These are phyloP conservation scores for Euglossa dilemma DNA, from an alignment of 1,140 invertebrate genomes.

Conservation along the genomic window DNA sequence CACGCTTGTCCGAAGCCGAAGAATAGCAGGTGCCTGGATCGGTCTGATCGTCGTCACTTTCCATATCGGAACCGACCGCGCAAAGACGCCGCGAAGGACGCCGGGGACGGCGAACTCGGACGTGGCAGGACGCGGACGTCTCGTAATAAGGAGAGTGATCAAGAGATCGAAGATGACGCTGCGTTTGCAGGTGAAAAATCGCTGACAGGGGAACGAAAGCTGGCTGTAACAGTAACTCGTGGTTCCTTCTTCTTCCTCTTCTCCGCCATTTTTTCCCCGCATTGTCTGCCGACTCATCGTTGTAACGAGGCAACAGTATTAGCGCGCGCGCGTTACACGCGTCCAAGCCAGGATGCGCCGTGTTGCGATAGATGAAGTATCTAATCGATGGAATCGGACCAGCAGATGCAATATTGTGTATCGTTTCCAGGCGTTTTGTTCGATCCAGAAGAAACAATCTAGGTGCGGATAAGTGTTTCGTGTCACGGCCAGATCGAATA, in stretches of 20 bases:
- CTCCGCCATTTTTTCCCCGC: no score
- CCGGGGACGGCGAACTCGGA: slow-evolving; percentile 18
- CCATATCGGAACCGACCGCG: slow-evolving; percentile 41
- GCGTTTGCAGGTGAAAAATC: slow-evolving; percentile 37
- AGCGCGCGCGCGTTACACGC: neutral
- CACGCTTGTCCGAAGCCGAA: slow-evolving; percentile 16
- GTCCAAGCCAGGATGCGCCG: slow-evolving; percentile 17
- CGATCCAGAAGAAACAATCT: neutral
- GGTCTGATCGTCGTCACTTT: slow-evolving; percentile 40
- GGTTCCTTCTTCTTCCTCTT: neutral
- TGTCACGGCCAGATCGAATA: no score
- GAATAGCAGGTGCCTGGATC: slow-evolving; percentile 38
- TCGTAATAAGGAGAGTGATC: slow-evolving; percentile 45
- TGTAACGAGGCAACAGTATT: slow-evolving; percentile 49
- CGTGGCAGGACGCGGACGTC: slow-evolving; percentile 16
- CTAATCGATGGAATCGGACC: slow-evolving; percentile 26
- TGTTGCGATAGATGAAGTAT: slow-evolving; percentile 14
- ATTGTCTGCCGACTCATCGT: slow-evolving; percentile 53
- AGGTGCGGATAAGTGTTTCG: neutral
- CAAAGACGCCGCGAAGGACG: slow-evolving; percentile 10
- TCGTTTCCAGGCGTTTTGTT: slow-evolving; percentile 26
- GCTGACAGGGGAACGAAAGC: slow-evolving; percentile 39
- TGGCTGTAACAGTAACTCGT: slow-evolving; percentile 46
- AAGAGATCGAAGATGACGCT: slow-evolving; percentile 53
- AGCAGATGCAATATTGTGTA: slow-evolving; percentile 2